These are phyloP conservation scores for Antitype chi DNA, from an alignment of 2,888 invertebrate genomes.

Conservation along the genomic window DNA sequence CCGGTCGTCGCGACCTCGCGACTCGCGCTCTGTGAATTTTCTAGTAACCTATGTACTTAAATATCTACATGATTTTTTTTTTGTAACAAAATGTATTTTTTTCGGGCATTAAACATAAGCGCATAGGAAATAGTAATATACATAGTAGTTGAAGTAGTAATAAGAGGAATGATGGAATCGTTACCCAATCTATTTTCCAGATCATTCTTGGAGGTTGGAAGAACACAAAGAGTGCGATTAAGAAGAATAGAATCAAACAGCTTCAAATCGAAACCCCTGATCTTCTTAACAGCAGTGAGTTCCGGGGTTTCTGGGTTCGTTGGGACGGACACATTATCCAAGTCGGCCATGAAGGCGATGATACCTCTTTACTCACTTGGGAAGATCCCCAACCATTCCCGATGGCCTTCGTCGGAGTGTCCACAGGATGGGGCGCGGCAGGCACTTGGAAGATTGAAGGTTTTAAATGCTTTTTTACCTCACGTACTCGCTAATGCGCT, in stretches of 20 bases:
- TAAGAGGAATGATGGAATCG: no score
- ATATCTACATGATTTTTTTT: no score
- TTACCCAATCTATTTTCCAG: slow-evolving; percentile 73
- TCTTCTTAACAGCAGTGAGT: slow-evolving; percentile 93
- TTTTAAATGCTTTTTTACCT: slow-evolving; percentile 73
- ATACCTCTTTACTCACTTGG: slow-evolving; percentile 93
- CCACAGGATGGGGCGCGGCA: slow-evolving; percentile 96
- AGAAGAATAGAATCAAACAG: slow-evolving; percentile 94
- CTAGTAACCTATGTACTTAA: neutral
- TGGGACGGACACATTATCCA: slow-evolving; percentile 93
- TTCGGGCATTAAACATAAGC: no score
- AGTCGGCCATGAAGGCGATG: slow-evolving; percentile 94
- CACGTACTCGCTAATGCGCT: no score
- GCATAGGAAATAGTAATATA: no score
- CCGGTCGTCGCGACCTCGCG: no score
- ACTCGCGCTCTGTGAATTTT: neutral
- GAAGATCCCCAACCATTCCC: slow-evolving; percentile 93
- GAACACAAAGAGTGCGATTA: slow-evolving; percentile 95
- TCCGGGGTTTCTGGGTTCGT: slow-evolving; percentile 96
- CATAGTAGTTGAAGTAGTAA: no score
- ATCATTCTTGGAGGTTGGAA: slow-evolving; percentile 97
- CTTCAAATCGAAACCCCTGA: slow-evolving; percentile 93
- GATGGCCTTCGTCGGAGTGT: slow-evolving; percentile 94
- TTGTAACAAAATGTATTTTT: no score
- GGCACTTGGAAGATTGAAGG: slow-evolving; percentile 96